Evolutionary conservation across 2,888 invertebrate genomes (phyloP).

Genomic region (Chrysina gloriosa): DNA sequence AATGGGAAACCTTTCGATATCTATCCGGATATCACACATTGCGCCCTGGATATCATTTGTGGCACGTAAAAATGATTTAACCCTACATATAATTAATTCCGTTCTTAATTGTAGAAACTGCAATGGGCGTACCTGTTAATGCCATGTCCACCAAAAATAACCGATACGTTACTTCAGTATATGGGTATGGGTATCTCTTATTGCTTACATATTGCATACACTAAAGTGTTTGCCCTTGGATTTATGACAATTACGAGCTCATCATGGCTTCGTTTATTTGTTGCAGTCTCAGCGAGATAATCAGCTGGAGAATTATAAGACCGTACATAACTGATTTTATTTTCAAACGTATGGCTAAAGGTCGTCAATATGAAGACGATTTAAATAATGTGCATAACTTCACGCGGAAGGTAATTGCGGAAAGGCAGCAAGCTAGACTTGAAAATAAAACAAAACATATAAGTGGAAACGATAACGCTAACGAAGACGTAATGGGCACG

Average conservation of each 20-base stretch:
- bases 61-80: constrained; percentile 50
- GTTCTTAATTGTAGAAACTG: constrained; percentile 35
- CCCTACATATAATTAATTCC: neutral
- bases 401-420: no score
- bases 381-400: no score
- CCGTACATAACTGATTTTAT: neutral
- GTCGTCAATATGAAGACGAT: no score
- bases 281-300: neutral
- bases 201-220: neutral
- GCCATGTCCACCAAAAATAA: constrained; percentile 24
- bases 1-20: constrained; percentile 55
- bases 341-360: neutral
- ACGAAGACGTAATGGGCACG: no score
- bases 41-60: constrained; percentile 58
- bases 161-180: constrained; percentile 19
- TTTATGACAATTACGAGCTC: no score
- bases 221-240: neutral
- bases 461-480: no score
- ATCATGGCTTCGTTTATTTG: no score
- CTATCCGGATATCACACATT: constrained; percentile 55
- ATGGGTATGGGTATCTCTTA: constrained; percentile 8
- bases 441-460: no score
- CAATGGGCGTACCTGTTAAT: constrained; percentile 36
- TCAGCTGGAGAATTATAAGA: neutral
- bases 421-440: no score